Conservation (phyloP, 2,888 invertebrate genomes). For the Agonopterix alstromeriana region DNA sequence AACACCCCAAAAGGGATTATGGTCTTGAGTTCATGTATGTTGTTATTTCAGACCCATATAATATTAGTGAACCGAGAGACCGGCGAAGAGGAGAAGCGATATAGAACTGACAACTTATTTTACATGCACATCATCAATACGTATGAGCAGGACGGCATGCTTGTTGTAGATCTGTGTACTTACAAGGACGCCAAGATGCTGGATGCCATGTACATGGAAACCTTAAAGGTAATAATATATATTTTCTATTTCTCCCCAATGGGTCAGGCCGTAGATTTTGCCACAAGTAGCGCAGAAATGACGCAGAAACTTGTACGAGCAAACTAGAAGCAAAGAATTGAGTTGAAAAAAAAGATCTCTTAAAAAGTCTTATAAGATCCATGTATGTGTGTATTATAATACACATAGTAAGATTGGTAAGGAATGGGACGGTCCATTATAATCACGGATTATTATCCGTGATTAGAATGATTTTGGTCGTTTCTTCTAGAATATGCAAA, state of each 20-base stretch:
- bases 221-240: slow-evolving; percentile 79
- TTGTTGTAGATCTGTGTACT: slow-evolving; percentile 88
- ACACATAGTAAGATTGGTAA: too few relatives aligned
- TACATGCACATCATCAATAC: slow-evolving; percentile 92
- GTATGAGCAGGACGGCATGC: slow-evolving; percentile 81
- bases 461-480: too few relatives aligned
- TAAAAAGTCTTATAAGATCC: too few relatives aligned
- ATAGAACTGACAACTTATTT: slow-evolving; percentile 81
- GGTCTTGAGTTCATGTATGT: neutral
- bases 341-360: too few relatives aligned
- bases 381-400: too few relatives aligned
- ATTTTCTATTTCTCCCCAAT: too few relatives aligned
- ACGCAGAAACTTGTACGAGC: too few relatives aligned
- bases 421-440: too few relatives aligned
- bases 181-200: slow-evolving; percentile 89
- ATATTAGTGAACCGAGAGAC: slow-evolving; percentile 78
- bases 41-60: slow-evolving; percentile 74
- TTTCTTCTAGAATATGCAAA: slow-evolving; percentile 79
- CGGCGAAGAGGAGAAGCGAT: slow-evolving; percentile 68
- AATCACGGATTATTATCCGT: too few relatives aligned
- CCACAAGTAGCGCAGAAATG: too few relatives aligned
- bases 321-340: too few relatives aligned
- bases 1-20: neutral
- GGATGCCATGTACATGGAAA: slow-evolving; percentile 90
- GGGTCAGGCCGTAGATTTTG: too few relatives aligned